Percentiles rank a stretch among this genome's conserved stretches.
Conservation (phyloP, 2,113 vertebrate genomes). For the Calidris pygmaea region DNA sequence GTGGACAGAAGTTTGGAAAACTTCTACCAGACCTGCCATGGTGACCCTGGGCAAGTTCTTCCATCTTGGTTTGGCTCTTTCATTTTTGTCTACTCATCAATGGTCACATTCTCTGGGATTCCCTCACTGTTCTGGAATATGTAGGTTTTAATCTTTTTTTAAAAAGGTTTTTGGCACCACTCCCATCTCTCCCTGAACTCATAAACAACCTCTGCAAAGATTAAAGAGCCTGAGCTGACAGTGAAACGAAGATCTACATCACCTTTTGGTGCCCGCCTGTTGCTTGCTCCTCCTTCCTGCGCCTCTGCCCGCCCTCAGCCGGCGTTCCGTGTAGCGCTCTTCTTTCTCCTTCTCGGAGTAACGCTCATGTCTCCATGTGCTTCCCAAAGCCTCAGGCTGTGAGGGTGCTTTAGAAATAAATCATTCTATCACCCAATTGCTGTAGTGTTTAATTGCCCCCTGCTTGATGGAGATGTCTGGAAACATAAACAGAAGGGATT, state of each 20-base stretch:
- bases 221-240: neutral
- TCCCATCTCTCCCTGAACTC: neutral
- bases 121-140: neutral
- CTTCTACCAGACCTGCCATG: neutral
- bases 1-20: neutral
- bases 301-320: neutral
- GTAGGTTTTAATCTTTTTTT: neutral
- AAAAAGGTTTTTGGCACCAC: neutral
- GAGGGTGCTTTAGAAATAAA: constrained; percentile 43
- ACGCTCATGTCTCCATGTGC: neutral
- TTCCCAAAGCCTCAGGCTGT: constrained; percentile 30
- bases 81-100: neutral
- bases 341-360: neutral
- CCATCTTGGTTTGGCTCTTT: neutral
- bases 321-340: neutral
- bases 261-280: neutral
- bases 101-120: fast-evolving
- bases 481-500: constrained; percentile 41
- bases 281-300: neutral
- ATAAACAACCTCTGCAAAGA: neutral
- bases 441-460: constrained; percentile 42
- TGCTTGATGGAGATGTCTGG: constrained; percentile 21
- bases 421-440: constrained; percentile 42
- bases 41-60: neutral
- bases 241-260: neutral